Base-by-base conservation (phyloP, 2,888 invertebrate genomes). In the Ophonus ardosiacus region DNA sequence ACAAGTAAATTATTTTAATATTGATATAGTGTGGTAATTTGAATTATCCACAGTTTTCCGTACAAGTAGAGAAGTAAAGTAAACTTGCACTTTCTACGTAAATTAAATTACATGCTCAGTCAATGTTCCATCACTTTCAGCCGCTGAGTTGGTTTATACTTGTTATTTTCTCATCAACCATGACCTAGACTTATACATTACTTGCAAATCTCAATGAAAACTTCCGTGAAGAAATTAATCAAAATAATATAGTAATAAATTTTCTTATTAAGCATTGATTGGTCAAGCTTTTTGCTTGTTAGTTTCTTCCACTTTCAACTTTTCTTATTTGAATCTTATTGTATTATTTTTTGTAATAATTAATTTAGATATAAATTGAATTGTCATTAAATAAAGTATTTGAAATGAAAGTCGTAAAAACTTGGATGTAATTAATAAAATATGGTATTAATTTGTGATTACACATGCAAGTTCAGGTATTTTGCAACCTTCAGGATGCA, bases 181-280 rank as follows among this genome's bases (percentile, higher is more conserved):
- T 74, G 68, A 68, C 68, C 68, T 68, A 74, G 10, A 74, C 71
- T 43, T 74, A 51, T 43, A 7, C 21, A 68, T 74, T 74, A 40
- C 6, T 74, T 74, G 13, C 38, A 4, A 71, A 7, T 38, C 38
- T 6, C 5, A 31, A 18, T 24, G 40, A 38, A 17, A 38, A 71
- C 17, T 71, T 71, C 68, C 68, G 13, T n/a, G 15, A 71, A 40
- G 13, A 24, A 63, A 63, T 18, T 63, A 21, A 18, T 59, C 17
- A 17, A 1, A 59, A 59, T 4, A 15, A 6, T 15, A 59, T 17
- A 40, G 5, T 40, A 51, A 51, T 51, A 8, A 8, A 8, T 8
- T 51, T 51, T 51, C 13, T 51, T 13, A 59, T 17, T 6, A 15
- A 13, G 43, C 13, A 51, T 10, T 51, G 43, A 51, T 51, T 51